Base-by-base conservation (phyloP, 2,797 vertebrate species). In the Aeoliscus strigatus region DNA sequence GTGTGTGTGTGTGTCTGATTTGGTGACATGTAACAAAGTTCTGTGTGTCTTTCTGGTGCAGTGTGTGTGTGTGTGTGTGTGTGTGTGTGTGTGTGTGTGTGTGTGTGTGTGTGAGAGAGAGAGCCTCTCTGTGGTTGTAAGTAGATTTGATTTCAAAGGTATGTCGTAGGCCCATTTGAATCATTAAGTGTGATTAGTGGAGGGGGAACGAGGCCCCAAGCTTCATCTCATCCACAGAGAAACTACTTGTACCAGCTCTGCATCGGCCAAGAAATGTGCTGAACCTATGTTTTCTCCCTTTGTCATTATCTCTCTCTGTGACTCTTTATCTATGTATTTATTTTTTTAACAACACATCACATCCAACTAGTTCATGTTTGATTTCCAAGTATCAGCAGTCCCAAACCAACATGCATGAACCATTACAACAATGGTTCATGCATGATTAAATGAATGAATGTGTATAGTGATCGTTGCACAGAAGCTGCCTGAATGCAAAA, bases 131-230 rank as follows among this genome's bases (percentile, higher is more conserved):
- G 61, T 68, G 57, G 29, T 41, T 71, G 43, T 75, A 64, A 73
- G 64, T 80, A 66, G 68, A 77, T 84, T 83, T 81, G 64, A 81
- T 84, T 86, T 86, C 78, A 85, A 81, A 85, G 80, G 75, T 70
- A 79, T 81, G 63, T 81, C 75, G 76, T 36, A 47, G 77, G 68
- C 68, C 75, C 50, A 82, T 86, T 85, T 81, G 77, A 75, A 82
- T 82, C 80, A 87, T 86, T 84, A 86, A 81, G 73, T 81, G 71
- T 80, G 79, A 85, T 85, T 86, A 84, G 75, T 43, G 59, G 51
- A 62, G 66, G 75, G 70, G 41, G 64, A 73, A 67, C 41, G 53
- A 57, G 55, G 66, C 60, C 71, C 68, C 68, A 50, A 63, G 60
- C 65, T 53, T 62, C 47, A 29, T 64, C 28, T 63, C 66, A 67